These are phyloP conservation scores for Drosophila lacicola DNA, from an alignment of 2,888 invertebrate genomes.

Conservation along the genomic window DNA sequence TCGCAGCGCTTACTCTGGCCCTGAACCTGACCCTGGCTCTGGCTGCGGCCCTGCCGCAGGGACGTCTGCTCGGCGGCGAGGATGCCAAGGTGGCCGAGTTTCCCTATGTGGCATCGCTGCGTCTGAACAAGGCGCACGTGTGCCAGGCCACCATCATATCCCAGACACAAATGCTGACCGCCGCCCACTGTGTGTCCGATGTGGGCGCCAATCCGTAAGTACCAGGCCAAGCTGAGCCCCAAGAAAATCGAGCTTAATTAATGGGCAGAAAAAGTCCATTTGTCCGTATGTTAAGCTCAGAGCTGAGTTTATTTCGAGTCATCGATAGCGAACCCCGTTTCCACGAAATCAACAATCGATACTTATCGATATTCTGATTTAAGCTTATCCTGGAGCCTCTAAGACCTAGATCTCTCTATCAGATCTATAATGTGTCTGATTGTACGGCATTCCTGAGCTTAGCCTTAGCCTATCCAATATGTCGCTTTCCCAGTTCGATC, in stretches of 20 bases:
- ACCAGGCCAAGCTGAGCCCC: not conserved
- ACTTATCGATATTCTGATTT: no score
- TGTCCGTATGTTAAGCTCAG: no score
- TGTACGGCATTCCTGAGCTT: not conserved
- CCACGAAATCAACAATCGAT: no score
- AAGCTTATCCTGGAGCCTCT: no score
- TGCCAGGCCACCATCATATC: conserved; percentile 76
- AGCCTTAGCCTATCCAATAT: no score
- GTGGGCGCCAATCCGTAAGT: conserved; percentile 71
- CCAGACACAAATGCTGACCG: conserved; percentile 63
- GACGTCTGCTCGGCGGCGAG: conserved; percentile 78
- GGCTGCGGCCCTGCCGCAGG: conserved; percentile 45
- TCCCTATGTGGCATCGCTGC: conserved; percentile 83
- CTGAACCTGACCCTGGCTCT: conserved; percentile 28
- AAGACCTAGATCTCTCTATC: not conserved
- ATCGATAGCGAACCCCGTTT: no score
- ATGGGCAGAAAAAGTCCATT: no score
- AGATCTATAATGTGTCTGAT: not conserved
- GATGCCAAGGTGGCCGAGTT: conserved; percentile 78
- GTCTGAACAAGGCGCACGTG: conserved; percentile 65
- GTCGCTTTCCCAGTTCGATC: no score
- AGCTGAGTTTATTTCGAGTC: no score
- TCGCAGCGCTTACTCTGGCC: conserved; percentile 38
- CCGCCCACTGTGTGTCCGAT: conserved; percentile 77
- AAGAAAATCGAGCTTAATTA: not conserved